These are phyloP conservation scores for Drosophila yakuba DNA, from an alignment of 1,140 invertebrate species.

Conservation along the genomic window DNA sequence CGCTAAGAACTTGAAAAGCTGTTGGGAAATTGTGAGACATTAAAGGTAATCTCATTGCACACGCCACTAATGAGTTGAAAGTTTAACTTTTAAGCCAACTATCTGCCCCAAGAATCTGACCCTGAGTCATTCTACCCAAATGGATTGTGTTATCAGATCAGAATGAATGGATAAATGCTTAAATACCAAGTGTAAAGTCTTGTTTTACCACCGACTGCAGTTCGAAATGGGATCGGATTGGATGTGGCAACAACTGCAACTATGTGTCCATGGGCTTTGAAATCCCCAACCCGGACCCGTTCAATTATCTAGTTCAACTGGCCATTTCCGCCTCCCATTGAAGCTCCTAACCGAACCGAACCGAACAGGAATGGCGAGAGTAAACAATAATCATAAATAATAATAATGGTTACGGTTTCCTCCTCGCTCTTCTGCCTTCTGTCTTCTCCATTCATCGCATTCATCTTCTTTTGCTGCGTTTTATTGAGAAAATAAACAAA, in stretches of 20 bases:
- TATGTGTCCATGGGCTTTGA: neutral
- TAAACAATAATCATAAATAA: slow-evolving; percentile 44
- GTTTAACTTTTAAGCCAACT: neutral
- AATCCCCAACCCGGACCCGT: slow-evolving; percentile 22
- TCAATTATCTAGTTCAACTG: slow-evolving; percentile 44
- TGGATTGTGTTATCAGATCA: slow-evolving; percentile 16
- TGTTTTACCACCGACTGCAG: neutral
- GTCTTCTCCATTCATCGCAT: neutral
- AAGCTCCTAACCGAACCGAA: neutral
- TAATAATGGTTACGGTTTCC: slow-evolving; percentile 55
- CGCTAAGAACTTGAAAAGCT: neutral
- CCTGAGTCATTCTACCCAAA: slow-evolving; percentile 14
- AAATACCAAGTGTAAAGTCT: no score
- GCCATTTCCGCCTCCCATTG: slow-evolving; percentile 34
- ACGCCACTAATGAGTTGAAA: slow-evolving; percentile 18
- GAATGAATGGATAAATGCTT: slow-evolving; percentile 1
- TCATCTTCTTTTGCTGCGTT: slow-evolving; percentile 40
- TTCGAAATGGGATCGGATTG: neutral
- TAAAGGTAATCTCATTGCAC: slow-evolving; percentile 6
- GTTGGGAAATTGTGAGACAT: no score
- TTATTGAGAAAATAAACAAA: slow-evolving; percentile 64
- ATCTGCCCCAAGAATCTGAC: slow-evolving; percentile 5
- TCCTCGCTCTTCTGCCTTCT: slow-evolving; percentile 1
- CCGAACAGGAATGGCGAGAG: slow-evolving; percentile 19
- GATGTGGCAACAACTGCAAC: neutral